Percentiles rank a stretch among this genome's conserved stretches.
Evolutionary conservation across 2,113 vertebrate species (phyloP).

Genomic region (Bucco capensis): DNA sequence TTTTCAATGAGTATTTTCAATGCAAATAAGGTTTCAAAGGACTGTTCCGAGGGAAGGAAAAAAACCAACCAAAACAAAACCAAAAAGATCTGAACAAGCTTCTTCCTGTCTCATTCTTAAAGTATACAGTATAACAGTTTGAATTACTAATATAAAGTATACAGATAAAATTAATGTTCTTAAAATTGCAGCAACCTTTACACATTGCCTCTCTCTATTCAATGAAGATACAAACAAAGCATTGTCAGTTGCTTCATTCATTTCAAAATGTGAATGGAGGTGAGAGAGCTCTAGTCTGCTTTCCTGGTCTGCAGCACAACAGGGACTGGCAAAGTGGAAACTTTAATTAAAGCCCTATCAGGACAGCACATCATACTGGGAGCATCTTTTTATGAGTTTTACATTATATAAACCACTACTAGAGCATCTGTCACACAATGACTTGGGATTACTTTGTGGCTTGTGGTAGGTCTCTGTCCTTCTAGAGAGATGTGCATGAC

Average conservation of each 20-base stretch:
- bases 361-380: not conserved
- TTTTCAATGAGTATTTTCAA: constrained; percentile 49
- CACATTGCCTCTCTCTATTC: not conserved
- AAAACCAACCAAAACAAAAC: not conserved
- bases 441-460: not conserved
- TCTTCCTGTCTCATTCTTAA: not conserved
- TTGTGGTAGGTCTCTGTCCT: not conserved
- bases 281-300: not conserved
- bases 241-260: not conserved
- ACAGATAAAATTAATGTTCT: not conserved
- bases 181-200: not conserved
- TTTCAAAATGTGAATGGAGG: not conserved
- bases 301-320: not conserved
- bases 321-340: not conserved
- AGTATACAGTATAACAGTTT: not conserved
- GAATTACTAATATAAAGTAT: not conserved
- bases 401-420: not conserved
- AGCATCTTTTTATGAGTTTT: not conserved
- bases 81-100: not conserved
- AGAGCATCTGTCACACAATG: not conserved
- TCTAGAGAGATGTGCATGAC: not conserved
- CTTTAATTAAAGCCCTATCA: not conserved
- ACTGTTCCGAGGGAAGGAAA: not conserved
- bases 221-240: not conserved
- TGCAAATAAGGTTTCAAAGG: constrained; percentile 42